Evolutionary conservation across 1,140 invertebrate genomes (phyloP).

Genomic region (Heterodera schachtii): DNA sequence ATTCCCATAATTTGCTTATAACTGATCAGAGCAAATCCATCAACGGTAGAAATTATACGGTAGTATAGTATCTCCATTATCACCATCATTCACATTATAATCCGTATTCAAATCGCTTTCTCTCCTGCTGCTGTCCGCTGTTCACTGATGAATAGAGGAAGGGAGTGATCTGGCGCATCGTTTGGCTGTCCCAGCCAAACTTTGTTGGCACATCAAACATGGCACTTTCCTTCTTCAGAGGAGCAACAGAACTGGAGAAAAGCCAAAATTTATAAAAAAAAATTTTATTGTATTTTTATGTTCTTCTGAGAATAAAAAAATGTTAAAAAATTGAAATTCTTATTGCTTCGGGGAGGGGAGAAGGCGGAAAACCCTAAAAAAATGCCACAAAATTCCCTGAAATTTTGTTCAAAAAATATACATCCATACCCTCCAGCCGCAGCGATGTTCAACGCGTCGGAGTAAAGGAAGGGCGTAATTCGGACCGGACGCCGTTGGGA

Average conservation of each 20-base stretch:
- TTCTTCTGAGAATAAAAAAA: no score
- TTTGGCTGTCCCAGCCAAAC: not conserved
- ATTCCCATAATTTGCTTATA: no score
- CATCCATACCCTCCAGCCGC: not conserved
- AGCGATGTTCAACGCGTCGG: constrained; percentile 22
- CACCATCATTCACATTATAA: not conserved
- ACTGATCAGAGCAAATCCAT: no score
- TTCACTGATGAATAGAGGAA: constrained; percentile 25
- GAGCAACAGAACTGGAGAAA: not conserved
- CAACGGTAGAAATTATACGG: no score
- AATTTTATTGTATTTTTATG: no score
- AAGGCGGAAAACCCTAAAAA: no score
- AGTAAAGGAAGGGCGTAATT: constrained; percentile 29
- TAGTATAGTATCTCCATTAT: not conserved
- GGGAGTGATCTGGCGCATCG: constrained; percentile 25
- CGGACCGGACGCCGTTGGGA: constrained; percentile 26
- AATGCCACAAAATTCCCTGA: no score
- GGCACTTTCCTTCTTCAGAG: not conserved
- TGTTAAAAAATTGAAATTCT: no score
- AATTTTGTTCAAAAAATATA: not conserved
- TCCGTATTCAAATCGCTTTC: not conserved
- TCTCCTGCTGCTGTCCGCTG: not conserved
- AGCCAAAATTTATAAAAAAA: no score
- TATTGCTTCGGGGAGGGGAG: no score
- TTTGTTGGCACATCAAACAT: not conserved